Base-by-base conservation (phyloP, 2,797 vertebrate genomes). In the Chaenodraco wilsoni region DNA sequence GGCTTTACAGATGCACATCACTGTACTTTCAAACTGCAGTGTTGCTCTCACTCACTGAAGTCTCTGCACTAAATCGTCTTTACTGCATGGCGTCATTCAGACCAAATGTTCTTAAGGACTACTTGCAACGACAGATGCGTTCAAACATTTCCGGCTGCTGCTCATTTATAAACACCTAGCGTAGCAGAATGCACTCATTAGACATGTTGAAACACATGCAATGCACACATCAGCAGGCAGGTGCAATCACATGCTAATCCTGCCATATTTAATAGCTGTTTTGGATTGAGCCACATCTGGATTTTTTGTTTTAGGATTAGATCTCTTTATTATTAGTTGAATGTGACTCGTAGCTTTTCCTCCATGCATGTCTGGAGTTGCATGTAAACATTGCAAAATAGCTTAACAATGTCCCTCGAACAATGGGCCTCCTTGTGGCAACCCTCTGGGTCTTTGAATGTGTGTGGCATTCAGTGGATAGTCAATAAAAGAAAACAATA, bases 81-180 rank as follows among this genome's bases (percentile, higher is more conserved):
- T 41, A 68, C 66, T 61, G 58, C 65, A 21, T 78, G 62, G 5
- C 55, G 19, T 85, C 78, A 82, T 69, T 58, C n/a, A 54, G 55
- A 69, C 68, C 75, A 74, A 78, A 84, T 82, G 65, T 74, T 81
- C 66, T 67, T 4, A 2, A 43, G 64, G 10, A 69, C 37, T n/a
- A 23, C 21, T 21, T 8, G 12, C 59, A 56, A 33, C 3, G 12
- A 33, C 85, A 86, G 68, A 86, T 74, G 76, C 80, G 79, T 77
- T 74, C 40, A 69, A 48, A 75, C 60, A 50, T 66, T 37, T 65
- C 71, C 4, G 14, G 65, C 60, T 9, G 52, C 44, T 60, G 21
- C 66, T 79, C 64, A 68, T 86, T 78, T 78, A 52, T 33, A 31
- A 80, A 70, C 57, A 70, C 52, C 23, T 57, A 23, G 15, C 46